Percentiles rank a stretch among this genome's conserved stretches.
phyloP scores from a whole-genome alignment of 2,888 invertebrate species.

The Pseudococcus jackbeardsleyi region DNA sequence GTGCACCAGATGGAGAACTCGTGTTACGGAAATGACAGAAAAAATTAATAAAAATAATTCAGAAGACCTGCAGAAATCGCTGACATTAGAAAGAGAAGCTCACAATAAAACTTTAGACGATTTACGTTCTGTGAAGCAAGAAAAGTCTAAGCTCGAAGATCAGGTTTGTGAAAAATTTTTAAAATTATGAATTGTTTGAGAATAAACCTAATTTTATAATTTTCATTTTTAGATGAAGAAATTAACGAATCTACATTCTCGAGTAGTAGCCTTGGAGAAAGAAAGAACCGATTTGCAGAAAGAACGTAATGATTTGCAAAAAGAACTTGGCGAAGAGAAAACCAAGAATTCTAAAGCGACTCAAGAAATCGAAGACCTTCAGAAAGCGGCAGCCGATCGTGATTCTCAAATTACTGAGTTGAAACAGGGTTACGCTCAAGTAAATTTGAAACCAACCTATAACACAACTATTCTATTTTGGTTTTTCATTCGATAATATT shows the following conservation, averaged over 20 bases:
- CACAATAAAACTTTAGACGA: conserved; percentile 80
- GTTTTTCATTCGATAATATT: background rate
- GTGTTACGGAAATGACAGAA: conserved; percentile 89
- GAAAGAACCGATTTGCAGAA: conserved; percentile 72
- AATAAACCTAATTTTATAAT: too few species aligned
- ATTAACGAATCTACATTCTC: background rate
- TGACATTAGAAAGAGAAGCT: conserved; percentile 82
- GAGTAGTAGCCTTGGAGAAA: conserved; percentile 62
- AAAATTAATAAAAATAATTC: conserved; percentile 91
- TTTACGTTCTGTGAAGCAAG: conserved; percentile 75
- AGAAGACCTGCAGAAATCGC: conserved; percentile 90
- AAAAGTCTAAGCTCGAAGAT: conserved; percentile 79
- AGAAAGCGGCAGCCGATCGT: background rate
- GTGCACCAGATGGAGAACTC: conserved; percentile 85
- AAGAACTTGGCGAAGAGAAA: conserved; percentile 69
- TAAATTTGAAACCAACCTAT: background rate
- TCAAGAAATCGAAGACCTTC: conserved; percentile 68
- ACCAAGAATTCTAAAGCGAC: conserved; percentile 77
- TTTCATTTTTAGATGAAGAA: conserved; percentile 53
- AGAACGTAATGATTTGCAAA: conserved; percentile 73
- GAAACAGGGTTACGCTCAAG: conserved; percentile 51
- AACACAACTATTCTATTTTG: background rate
- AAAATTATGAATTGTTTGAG: too few species aligned
- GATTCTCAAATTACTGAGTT: conserved; percentile 34
- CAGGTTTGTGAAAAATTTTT: conserved; percentile 72